Base-by-base conservation (phyloP, 2,888 invertebrate genomes). In the Apamea epomidion region DNA sequence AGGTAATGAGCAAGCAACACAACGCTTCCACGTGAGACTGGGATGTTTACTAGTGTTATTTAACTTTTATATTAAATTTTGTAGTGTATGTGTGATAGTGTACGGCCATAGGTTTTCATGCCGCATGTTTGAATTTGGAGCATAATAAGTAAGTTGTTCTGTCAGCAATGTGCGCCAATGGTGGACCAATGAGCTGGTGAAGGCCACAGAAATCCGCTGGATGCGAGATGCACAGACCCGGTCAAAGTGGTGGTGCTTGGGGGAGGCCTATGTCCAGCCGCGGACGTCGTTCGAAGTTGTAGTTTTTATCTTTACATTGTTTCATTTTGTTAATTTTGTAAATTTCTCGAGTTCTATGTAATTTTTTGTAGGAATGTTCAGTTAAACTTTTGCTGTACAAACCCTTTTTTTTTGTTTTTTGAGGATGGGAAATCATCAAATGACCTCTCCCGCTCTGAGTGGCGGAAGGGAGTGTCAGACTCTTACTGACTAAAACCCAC, bases 1-100 rank as follows among this genome's bases (percentile, higher is more conserved):
- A 80, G 87, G 87, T 88, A 89, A 87, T 88, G 81, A 88, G 81
- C 75, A 62, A 69, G 74, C 75, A 65, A 79, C 81, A 85, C 74
- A 62, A 60, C 60, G 74, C 51, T 83, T 79, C 64, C 67, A 78
- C 71, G 48, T 82, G 71, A 72, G 68, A 65, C 72, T n/a, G 42
- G 62, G 7, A 68, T 75, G 83, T 83, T 83, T 79, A 62, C 64
- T 65, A 42, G 29, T 72, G 51, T 79, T 84, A 74, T 82, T 78
- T 71, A 81, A 87, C 68, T 87, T 77, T 75, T 21, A 81, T 74
- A 77, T 84, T 67, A 77, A 65, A 74, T 74, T 80, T 83, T 62
- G 42, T 78, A 25, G 42, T 37, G n/a, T 64, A 64, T 58, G n/a
- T 64, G 58, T 58, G 14, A 37, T 78, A 68, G 16, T 37, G 45